These are phyloP conservation scores for Echeneis naucrates DNA, from an alignment of 2,797 vertebrate genomes.

Conservation along the genomic window DNA sequence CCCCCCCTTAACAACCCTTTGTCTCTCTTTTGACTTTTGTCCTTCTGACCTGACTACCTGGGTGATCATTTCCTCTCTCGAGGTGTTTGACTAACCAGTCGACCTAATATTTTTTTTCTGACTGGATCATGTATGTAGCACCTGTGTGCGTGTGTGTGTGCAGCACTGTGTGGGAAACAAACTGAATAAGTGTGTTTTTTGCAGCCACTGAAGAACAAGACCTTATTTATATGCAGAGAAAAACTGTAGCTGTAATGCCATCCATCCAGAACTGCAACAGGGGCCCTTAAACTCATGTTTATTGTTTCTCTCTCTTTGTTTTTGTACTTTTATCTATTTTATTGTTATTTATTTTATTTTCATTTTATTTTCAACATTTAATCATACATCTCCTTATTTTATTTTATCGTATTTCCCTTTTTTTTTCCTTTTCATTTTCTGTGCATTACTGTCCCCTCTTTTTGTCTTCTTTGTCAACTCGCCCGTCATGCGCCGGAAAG, in stretches of 20 bases:
- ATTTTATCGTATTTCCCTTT: too few species aligned
- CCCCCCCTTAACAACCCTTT: neutral
- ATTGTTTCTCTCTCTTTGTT: neutral
- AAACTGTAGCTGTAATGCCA: conserved; percentile 10
- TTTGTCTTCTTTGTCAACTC: neutral
- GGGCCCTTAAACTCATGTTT: neutral
- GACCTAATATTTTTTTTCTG: neutral
- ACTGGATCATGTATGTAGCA: neutral
- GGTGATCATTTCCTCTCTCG: neutral
- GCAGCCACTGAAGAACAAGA: conserved; percentile 2
- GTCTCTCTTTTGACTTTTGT: neutral
- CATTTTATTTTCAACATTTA: neutral
- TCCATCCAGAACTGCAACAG: neutral
- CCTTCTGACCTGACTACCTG: neutral
- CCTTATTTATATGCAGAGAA: neutral
- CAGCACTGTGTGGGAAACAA: neutral
- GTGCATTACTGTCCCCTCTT: neutral
- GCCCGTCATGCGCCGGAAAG: neutral
- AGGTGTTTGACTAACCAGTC: neutral
- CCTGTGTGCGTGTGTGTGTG: neutral
- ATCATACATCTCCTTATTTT: neutral
- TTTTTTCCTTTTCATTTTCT: neutral
- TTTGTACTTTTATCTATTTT: neutral
- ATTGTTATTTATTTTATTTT: neutral
- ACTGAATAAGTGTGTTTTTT: neutral